phyloP scores from a whole-genome alignment of 2,888 invertebrate genomes.

The Nymphalis polychloros region DNA sequence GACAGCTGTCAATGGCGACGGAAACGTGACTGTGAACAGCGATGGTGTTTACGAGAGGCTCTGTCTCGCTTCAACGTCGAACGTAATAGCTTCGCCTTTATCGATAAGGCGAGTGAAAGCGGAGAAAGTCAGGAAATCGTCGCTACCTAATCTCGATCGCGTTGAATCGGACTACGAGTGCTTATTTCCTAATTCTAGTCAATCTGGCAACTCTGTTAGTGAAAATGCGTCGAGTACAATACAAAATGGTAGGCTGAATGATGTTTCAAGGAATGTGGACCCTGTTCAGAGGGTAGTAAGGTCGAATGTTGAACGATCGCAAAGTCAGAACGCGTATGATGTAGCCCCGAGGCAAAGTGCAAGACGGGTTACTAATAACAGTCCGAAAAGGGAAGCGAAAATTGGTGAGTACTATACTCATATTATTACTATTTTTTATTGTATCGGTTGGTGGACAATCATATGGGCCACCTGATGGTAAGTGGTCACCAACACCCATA shows the following conservation, averaged over 20 bases:
- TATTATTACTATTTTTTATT: not conserved
- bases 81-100: conserved; percentile 51
- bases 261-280: conserved; percentile 40
- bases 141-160: conserved; percentile 65
- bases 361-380: conserved; percentile 56
- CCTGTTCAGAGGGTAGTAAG: conserved; percentile 46
- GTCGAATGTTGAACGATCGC: conserved; percentile 61
- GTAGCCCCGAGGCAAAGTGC: conserved; percentile 51
- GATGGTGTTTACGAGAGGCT: conserved; percentile 62
- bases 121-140: conserved; percentile 65
- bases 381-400: conserved; percentile 60
- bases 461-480: too few species aligned
- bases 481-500: too few species aligned
- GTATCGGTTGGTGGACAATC: too few species aligned
- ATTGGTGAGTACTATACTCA: conserved; percentile 53
- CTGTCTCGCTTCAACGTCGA: conserved; percentile 70
- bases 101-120: conserved; percentile 52
- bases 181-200: conserved; percentile 58
- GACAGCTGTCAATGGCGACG: conserved; percentile 56
- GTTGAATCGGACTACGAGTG: conserved; percentile 66
- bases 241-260: conserved; percentile 36
- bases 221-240: conserved; percentile 44
- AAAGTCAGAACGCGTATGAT: conserved; percentile 69
- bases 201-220: conserved; percentile 31
- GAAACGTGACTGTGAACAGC: conserved; percentile 56